These are phyloP conservation scores for Periophthalmodon schlosseri DNA, from an alignment of 2,113 vertebrate species.

Conservation along the genomic window DNA sequence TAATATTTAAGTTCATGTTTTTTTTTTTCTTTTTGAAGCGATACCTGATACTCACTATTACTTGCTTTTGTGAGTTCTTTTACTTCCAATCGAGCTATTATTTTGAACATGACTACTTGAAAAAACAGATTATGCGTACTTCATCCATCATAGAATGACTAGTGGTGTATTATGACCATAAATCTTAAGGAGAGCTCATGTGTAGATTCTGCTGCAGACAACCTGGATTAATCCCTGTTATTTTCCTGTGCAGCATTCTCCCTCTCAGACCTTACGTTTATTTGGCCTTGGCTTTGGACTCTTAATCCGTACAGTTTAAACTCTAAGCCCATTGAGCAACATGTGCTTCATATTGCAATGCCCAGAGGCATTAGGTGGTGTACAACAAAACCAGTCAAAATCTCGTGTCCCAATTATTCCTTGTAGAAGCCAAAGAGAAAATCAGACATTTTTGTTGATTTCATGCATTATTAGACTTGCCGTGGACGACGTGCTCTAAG, in stretches of 20 bases:
- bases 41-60: no score
- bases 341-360: conserved; percentile 63
- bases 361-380: conserved; percentile 50
- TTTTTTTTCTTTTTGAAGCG: no score
- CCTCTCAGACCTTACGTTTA: conserved; percentile 41
- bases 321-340: conserved; percentile 67
- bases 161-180: not conserved
- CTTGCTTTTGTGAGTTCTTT: no score
- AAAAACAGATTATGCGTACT: not conserved
- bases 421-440: conserved; percentile 56
- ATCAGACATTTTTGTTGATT: conserved; percentile 41
- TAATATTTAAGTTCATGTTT: no score
- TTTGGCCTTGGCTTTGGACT: conserved; percentile 49
- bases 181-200: not conserved
- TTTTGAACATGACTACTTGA: not conserved
- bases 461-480: conserved; percentile 37
- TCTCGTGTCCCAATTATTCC: conserved; percentile 69
- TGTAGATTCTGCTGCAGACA: not conserved
- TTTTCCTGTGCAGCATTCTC: conserved; percentile 25
- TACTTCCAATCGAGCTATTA: not conserved
- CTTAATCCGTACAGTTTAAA: conserved; percentile 66
- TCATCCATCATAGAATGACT: not conserved
- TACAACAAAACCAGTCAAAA: conserved; percentile 49
- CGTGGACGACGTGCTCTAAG: not conserved
- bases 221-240: conserved; percentile 8